These are phyloP conservation scores for Equus quagga DNA, from an alignment of 2,113 vertebrate species.

Conservation along the genomic window DNA sequence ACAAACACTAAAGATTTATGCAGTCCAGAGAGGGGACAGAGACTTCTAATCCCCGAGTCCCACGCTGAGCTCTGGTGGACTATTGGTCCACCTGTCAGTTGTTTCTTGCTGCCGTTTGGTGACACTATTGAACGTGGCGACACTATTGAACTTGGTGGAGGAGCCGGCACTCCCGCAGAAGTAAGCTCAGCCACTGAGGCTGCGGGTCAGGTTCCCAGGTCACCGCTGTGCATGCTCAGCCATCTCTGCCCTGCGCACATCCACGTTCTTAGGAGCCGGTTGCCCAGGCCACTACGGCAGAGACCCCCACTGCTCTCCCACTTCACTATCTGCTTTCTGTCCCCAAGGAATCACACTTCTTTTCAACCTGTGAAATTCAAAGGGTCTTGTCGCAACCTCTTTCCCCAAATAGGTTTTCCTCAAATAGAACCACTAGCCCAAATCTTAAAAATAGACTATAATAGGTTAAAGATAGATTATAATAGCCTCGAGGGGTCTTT, in stretches of 20 bases:
- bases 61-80: neutral
- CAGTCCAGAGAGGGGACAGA: neutral
- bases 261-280: neutral
- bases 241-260: neutral
- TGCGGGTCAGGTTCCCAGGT: neutral
- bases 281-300: neutral
- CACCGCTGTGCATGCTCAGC: neutral
- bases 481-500: neutral
- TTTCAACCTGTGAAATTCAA: neutral
- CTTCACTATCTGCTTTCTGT: neutral
- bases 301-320: neutral
- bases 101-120: neutral
- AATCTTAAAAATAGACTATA: neutral
- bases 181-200: neutral
- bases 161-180: neutral
- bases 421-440: neutral
- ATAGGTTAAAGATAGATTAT: neutral
- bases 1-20: neutral
- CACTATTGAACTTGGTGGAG: neutral
- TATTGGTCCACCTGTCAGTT: neutral
- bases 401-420: neutral
- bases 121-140: rapidly evolving
- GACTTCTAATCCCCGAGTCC: neutral
- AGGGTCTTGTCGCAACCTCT: neutral
- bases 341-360: neutral